phyloP scores from a whole-genome alignment of 1,140 invertebrate genomes.

The Camponotus vicinus region DNA sequence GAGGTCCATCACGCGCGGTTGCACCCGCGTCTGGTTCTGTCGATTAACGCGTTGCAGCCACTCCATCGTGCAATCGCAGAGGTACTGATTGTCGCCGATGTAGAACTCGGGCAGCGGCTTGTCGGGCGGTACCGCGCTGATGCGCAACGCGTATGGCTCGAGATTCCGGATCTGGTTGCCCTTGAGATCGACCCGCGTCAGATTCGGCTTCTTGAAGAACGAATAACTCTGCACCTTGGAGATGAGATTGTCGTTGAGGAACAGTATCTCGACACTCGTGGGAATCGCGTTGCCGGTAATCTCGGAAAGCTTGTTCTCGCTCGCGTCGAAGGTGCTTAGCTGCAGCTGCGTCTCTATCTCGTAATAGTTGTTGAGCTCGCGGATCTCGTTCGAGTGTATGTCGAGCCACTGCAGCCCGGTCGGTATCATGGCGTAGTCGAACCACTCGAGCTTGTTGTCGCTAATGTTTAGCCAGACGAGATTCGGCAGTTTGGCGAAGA shows the following conservation, averaged over 20 bases:
- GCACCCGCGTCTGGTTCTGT: conserved; percentile 91
- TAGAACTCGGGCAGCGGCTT: conserved; percentile 95
- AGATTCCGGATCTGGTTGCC: conserved; percentile 94
- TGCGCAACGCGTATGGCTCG: conserved; percentile 94
- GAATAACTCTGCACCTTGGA: conserved; percentile 95
- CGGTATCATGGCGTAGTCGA: conserved; percentile 97
- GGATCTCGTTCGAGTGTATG: conserved; percentile 95
- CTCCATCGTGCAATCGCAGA: conserved; percentile 95
- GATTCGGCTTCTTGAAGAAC: conserved; percentile 97
- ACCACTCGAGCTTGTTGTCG: conserved; percentile 95
- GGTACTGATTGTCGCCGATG: conserved; percentile 95
- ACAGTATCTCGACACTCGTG: conserved; percentile 94
- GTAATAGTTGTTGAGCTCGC: conserved; percentile 95
- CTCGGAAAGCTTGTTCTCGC: conserved; percentile 94
- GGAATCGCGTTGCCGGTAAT: conserved; percentile 95
- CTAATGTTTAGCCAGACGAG: conserved; percentile 97
- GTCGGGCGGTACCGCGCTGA: conserved; percentile 92
- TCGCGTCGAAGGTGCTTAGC: conserved; percentile 94
- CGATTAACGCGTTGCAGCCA: conserved; percentile 94
- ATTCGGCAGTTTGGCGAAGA: conserved; percentile 95
- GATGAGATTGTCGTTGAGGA: conserved; percentile 95
- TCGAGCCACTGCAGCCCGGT: conserved; percentile 95
- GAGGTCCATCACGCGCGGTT: conserved; percentile 95
- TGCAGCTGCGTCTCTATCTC: conserved; percentile 94
- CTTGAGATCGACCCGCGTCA: conserved; percentile 94